Evolutionary conservation across 2,113 vertebrate species (phyloP).

Genomic region (Steatornis caripensis): DNA sequence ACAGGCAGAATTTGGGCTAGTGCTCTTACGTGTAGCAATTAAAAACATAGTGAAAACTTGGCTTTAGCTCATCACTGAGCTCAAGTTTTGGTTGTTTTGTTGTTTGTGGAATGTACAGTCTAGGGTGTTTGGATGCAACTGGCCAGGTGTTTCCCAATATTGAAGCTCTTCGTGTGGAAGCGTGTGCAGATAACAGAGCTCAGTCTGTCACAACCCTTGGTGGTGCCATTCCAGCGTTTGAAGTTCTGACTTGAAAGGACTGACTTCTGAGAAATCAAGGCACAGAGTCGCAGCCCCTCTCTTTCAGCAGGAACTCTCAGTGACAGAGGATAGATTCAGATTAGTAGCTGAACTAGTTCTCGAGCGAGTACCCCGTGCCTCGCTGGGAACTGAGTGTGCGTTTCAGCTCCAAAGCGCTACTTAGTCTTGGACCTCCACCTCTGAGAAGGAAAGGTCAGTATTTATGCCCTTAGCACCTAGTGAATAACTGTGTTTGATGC

Average conservation of each 20-base stretch:
- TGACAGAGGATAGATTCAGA: not conserved
- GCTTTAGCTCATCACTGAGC: not conserved
- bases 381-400: not conserved
- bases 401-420: not conserved
- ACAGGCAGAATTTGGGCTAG: not conserved
- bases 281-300: not conserved
- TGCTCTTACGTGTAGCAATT: not conserved
- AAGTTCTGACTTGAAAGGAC: constrained; percentile 39
- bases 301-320: not conserved
- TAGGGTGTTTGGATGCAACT: not conserved
- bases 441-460: constrained; percentile 43
- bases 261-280: constrained; percentile 13
- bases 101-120: not conserved
- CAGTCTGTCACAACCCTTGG: not conserved
- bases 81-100: not conserved
- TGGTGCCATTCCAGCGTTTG: not conserved
- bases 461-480: not conserved
- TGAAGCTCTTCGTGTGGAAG: not conserved
- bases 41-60: not conserved
- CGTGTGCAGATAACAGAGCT: not conserved
- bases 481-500: not conserved
- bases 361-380: not conserved
- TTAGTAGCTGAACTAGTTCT: not conserved
- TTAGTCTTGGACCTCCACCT: not conserved
- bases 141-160: constrained; percentile 3